Conservation (phyloP, 1,140 invertebrate species). For the Ruditapes philippinarum region DNA sequence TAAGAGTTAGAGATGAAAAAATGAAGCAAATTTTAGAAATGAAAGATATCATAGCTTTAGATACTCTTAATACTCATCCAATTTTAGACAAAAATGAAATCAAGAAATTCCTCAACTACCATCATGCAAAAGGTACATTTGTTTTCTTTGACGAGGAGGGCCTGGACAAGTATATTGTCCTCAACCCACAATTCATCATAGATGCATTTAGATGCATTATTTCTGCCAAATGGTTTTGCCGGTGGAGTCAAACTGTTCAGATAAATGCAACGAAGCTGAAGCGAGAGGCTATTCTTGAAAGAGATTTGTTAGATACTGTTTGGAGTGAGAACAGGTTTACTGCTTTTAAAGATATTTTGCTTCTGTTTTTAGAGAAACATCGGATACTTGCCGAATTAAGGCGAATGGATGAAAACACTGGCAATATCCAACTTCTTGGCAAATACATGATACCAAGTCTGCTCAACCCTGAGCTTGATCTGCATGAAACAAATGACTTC, state of each 20-base stretch:
- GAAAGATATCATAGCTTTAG: neutral
- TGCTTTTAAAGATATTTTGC: neutral
- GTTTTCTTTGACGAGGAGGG: neutral
- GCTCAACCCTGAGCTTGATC: neutral
- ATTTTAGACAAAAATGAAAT: neutral
- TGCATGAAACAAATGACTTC: neutral
- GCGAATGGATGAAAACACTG: neutral
- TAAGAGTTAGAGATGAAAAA: too few species aligned
- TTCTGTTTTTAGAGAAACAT: neutral
- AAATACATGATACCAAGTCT: neutral
- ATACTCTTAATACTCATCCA: neutral
- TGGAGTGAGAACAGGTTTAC: neutral
- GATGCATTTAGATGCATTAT: neutral
- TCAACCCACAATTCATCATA: neutral
- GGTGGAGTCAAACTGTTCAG: neutral
- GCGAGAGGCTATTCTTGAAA: neutral
- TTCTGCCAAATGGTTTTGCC: neutral
- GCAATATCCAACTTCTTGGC: neutral
- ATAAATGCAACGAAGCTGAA: neutral
- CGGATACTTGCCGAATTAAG: neutral
- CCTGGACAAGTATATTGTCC: neutral
- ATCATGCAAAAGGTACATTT: neutral
- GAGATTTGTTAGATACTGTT: neutral
- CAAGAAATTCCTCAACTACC: neutral
- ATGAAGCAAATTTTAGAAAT: neutral